phyloP scores from a whole-genome alignment of 1,140 invertebrate species.

The Propsilocerus akamusi region DNA sequence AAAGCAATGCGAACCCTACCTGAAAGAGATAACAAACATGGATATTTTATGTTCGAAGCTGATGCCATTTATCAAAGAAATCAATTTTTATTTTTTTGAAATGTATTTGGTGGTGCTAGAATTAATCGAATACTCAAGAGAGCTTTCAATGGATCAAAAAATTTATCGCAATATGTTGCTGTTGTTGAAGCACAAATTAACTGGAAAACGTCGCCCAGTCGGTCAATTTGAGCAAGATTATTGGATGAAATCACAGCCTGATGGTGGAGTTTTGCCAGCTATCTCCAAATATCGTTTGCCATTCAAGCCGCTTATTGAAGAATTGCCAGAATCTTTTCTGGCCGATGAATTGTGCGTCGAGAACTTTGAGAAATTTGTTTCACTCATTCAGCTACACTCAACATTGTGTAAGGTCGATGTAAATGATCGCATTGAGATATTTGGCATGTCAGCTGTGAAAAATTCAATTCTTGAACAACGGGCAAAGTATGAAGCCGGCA shows the following conservation, averaged over 20 bases:
- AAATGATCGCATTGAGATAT: slow-evolving; percentile 9
- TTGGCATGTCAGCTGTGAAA: slow-evolving; percentile 20
- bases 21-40: slow-evolving; percentile 17
- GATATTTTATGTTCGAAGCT: slow-evolving; percentile 15
- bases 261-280: slow-evolving; percentile 18
- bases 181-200: slow-evolving; percentile 22
- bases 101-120: slow-evolving; percentile 21
- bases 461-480: slow-evolving; percentile 21
- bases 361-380: slow-evolving; percentile 22
- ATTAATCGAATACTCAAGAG: slow-evolving; percentile 15
- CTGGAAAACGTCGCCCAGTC: slow-evolving; percentile 13
- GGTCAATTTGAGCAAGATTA: slow-evolving; percentile 19
- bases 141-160: slow-evolving; percentile 16
- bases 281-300: slow-evolving; percentile 20
- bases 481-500: slow-evolving; percentile 11
- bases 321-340: slow-evolving; percentile 7
- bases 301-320: slow-evolving; percentile 18
- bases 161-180: slow-evolving; percentile 19
- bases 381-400: slow-evolving; percentile 19
- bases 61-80: slow-evolving; percentile 17
- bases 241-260: slow-evolving; percentile 18
- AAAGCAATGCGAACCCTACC: slow-evolving; percentile 18
- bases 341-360: slow-evolving; percentile 20
- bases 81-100: slow-evolving; percentile 24
- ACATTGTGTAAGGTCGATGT: slow-evolving; percentile 10